These are phyloP conservation scores for Glyptemys insculpta DNA, from an alignment of 2,797 vertebrate species.

Conservation along the genomic window DNA sequence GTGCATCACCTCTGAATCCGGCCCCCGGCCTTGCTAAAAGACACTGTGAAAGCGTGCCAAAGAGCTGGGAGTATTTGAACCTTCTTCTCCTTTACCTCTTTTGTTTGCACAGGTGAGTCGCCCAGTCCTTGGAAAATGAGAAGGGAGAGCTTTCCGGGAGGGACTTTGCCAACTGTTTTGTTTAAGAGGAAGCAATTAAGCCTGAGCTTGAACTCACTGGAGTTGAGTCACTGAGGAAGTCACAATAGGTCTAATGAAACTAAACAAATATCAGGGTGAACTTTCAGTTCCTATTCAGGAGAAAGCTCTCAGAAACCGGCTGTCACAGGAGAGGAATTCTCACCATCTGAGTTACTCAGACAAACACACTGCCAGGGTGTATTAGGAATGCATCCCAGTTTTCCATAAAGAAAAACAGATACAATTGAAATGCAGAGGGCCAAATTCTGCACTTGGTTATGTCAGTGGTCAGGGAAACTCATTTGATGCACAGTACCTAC, in stretches of 20 bases:
- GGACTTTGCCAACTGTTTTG: conserved; percentile 5
- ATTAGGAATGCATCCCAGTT: neutral
- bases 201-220: conserved; percentile 12
- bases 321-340: neutral
- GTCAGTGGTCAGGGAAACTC: neutral
- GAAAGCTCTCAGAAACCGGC: neutral
- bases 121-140: neutral
- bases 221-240: conserved; percentile 1
- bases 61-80: neutral
- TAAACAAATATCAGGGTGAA: conserved; percentile 11
- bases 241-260: conserved; percentile 11
- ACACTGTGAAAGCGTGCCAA: neutral
- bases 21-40: neutral
- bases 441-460: neutral
- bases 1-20: neutral
- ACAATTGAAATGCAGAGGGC: neutral
- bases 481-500: neutral
- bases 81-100: neutral
- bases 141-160: conserved; percentile 15
- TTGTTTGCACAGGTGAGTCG: neutral
- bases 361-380: neutral
- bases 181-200: conserved; percentile 22
- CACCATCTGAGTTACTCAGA: neutral
- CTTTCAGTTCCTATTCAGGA: conserved; percentile 15
- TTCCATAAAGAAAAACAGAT: neutral